Conservation (phyloP, 2,797 vertebrate species). For the Mustela erminea region DNA sequence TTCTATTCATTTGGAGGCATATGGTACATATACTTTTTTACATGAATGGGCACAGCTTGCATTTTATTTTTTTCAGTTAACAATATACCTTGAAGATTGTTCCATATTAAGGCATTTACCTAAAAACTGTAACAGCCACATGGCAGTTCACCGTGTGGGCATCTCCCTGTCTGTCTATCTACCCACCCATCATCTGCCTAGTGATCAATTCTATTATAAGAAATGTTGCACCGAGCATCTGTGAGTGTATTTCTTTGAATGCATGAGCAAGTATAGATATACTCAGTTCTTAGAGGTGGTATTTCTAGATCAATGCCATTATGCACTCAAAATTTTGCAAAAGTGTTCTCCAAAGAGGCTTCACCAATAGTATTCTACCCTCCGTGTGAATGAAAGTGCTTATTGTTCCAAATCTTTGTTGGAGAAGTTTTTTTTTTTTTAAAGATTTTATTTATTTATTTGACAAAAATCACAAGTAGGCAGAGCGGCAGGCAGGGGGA, state of each 20-base stretch:
- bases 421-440: not conserved
- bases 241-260: not conserved
- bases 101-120: not conserved
- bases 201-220: not conserved
- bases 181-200: not conserved
- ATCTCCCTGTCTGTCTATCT: not conserved
- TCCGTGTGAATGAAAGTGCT: not conserved
- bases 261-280: not conserved
- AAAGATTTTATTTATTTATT: too few relatives aligned
- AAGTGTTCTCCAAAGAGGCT: not conserved
- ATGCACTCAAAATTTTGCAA: not conserved
- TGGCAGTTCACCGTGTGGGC: not conserved
- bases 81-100: not conserved
- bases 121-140: not conserved
- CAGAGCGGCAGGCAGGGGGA: too few relatives aligned
- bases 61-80: conserved; percentile 3
- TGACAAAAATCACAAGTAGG: too few relatives aligned
- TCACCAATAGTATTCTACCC: not conserved
- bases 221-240: not conserved
- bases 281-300: not conserved
- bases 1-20: not conserved
- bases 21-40: not conserved
- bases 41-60: not conserved
- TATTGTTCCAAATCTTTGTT: not conserved
- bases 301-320: not conserved